Base-by-base conservation (phyloP, 2,888 invertebrate species). In the Cyaniris semiargus region DNA sequence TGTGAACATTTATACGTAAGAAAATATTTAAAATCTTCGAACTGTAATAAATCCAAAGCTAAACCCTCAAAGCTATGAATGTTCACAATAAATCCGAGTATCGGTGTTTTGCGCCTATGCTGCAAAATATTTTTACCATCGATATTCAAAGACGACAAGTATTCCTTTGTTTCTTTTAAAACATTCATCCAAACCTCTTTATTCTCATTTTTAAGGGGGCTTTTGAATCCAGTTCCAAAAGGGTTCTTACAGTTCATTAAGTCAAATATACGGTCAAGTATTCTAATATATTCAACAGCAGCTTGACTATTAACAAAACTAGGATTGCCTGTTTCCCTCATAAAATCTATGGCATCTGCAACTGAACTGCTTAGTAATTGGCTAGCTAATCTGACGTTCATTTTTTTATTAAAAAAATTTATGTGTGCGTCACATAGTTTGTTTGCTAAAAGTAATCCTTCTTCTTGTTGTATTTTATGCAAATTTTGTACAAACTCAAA, bases 191-290 rank as follows among this genome's bases (percentile, higher is more conserved):
- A 53, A 53, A 53, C 53, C 53, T 53, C 53, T 53, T 53, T 53
- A 18, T 53, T 53, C 18, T 53, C 53, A 53, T 58, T 76, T 34
- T 38, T 38, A 5, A 76, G 10, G 44, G 53, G 15, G 53, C 53
- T 18, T 53, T 53, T 53, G 18, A 18, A 53, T 18, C 53, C 53
- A 53, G 53, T 15, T 53, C 53, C 18, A 53, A 53, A 53, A 53
- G 53, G 53, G 18, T 53, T 18, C 53, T 53, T 53, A 18, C 53
- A 53, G 53, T 53, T 53, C 53, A 53, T 53, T 15, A 53, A 53
- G 15, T 71, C 76, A 58, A 76, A 76, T 31, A 76, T 56, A 5
- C 72, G 31, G 23, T 76, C 71, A n/a, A 76, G 4, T 3, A 56
- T 8, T 21, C 71, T 58, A 27, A 76, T 53, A 53, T 71, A 76